These are phyloP conservation scores for Protophormia terraenovae DNA, from an alignment of 2,888 invertebrate genomes.

Conservation along the genomic window DNA sequence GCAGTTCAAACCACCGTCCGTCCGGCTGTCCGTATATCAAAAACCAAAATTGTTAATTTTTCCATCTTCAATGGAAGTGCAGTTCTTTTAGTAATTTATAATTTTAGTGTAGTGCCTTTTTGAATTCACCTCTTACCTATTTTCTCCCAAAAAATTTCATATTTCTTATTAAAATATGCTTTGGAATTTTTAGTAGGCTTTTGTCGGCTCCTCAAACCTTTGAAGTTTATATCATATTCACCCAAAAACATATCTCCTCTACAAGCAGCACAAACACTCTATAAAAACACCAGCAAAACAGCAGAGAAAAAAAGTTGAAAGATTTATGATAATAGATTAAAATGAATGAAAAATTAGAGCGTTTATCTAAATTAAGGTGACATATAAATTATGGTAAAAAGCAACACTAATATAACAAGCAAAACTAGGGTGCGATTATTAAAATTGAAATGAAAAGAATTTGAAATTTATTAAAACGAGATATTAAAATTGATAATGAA, in stretches of 20 bases:
- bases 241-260: background rate
- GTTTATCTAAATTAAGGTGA: conserved; percentile 60
- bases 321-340: conserved; percentile 53
- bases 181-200: conserved; percentile 44
- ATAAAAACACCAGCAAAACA: conserved; percentile 8
- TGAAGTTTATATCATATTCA: conserved; percentile 26
- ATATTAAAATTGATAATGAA: background rate
- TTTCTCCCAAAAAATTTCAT: background rate
- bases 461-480: too few species aligned
- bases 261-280: background rate
- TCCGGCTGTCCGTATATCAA: too few species aligned
- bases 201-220: conserved; percentile 42
- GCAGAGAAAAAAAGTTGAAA: conserved; percentile 13
- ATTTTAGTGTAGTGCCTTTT: too few species aligned
- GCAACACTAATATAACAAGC: background rate
- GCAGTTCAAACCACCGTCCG: too few species aligned
- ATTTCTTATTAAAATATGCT: conserved; percentile 10
- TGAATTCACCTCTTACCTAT: background rate
- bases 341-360: conserved; percentile 67
- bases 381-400: conserved; percentile 17
- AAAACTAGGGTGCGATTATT: conserved; percentile 4
- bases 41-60: too few species aligned
- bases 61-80: background rate
- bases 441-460: background rate
- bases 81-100: background rate